Base-by-base conservation (phyloP, 2,888 invertebrate genomes). In the Coleophora flavipennella region DNA sequence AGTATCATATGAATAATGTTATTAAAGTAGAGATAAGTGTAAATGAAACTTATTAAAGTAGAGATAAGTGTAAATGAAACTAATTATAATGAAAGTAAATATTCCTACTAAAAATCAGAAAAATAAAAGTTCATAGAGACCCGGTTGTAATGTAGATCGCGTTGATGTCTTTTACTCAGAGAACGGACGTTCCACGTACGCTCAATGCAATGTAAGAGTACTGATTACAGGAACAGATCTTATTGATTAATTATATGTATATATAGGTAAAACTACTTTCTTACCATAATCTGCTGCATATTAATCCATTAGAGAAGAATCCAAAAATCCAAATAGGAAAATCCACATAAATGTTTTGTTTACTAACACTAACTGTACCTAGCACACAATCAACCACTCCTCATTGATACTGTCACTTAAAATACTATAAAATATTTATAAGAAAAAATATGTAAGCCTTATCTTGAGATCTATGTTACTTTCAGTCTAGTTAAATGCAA, bases 391-490 rank as follows among this genome's bases (percentile, higher is more conserved):
- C 66, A 72, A 67, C 70, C 73, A 71, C 79, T 68, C 71, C 63
- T 67, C 81, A 79, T 78, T 63, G 48, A 50, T 68, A 69, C 66
- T 56, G 73, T 74, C 81, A 81, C 81, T 80, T 74, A 81, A 72
- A 62, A 67, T 57, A 66, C 66, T 48, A 43, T n/a, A 49, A 51
- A 55, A 57, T 53, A 65, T 20, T 20, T 20, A 10, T 29, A 29
- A 57, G 59, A 67, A 67, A 74, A 72, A 75, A 57, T 75, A 20
- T 20, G 20, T 20, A 74, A 84, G 84, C 83, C 84, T 84, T 83
- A 64, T 71, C 57, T 73, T 84, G 83, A 84, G 84, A 84, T 84
- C 84, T 77, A 70, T 54, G 83, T 83, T 83, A 64, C 81, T 67
- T 74, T 81, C 84, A 84, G 83, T 84, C 83, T 76, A 71, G 59